Evolutionary conservation across 2,113 vertebrate species (phyloP), one percentile per base, ranked within the genome.

Genomic region (Choloepus hoffmanni): DNA sequence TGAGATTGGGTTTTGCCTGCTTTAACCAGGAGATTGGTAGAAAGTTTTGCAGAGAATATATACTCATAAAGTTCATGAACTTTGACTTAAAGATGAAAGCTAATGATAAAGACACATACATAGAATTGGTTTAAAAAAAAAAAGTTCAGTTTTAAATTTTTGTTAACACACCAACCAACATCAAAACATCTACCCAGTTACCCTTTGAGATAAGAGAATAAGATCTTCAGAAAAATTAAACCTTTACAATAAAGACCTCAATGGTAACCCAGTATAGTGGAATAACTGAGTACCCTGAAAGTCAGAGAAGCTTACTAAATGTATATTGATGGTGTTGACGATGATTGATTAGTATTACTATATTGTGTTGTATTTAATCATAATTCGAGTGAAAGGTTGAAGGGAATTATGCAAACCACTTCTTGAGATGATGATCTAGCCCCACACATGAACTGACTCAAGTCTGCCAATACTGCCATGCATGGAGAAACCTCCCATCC

Each of bases 191-290:
- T 16, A 81, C 13, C 77, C 63, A 48, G 15, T 36, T 3, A 76
- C 3, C 50, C 62, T 48, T 23, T 90, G 63, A 84, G 48, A 33
- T 84, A 28, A 73, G 5, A 33, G 15, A 85, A 60, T 60, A 15
- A 86, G 45, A 53, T 83, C 94, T 89, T 77, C 74, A 73, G 48
- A 67, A 45, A 48, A 95, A 93, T 91, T 76, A 90, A 68, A 50
- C 26, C 21, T 78, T 82, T 53, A 77, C 28, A 88, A 50, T 58
- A n/a, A 90, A 84, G 36, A 76, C 15, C 15, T 90, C n/a, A 84
- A 0, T 23, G 40, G 16, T 89, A 92, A 92, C 55, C 53, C 21
- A 92, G 4, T 50, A 82, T 3, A 48, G 30, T 23, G 13, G 81
- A 15, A 43, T 48, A 91, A 21, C n/a, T 68, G n/a, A 95, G 58